phyloP scores from a whole-genome alignment of 2,113 vertebrate genomes.

The Tyrannus savana region DNA sequence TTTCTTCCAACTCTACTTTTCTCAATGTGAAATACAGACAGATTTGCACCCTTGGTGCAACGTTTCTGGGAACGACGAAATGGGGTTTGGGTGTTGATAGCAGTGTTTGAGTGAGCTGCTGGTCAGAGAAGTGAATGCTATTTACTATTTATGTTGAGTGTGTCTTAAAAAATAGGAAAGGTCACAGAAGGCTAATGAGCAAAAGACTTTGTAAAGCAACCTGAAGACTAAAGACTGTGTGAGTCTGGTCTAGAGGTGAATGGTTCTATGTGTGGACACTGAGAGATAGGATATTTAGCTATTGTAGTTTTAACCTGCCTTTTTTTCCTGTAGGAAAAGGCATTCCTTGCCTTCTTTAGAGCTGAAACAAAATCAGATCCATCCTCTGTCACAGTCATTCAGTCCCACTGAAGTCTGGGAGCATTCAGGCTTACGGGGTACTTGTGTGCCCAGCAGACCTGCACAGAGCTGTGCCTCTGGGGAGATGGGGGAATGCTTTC shows the following conservation, averaged over 20 bases:
- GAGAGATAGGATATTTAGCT: neutral
- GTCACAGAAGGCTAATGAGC: slow-evolving; percentile 10
- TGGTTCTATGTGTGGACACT: neutral
- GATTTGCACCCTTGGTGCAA: slow-evolving; percentile 5
- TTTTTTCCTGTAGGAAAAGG: neutral
- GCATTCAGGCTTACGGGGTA: neutral
- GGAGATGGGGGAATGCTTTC: neutral
- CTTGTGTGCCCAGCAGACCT: neutral
- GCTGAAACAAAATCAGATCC: neutral
- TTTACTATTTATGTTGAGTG: slow-evolving; percentile 70
- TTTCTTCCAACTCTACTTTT: neutral
- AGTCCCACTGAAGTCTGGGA: neutral
- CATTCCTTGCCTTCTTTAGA: neutral
- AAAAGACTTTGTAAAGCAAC: neutral
- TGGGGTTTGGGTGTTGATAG: slow-evolving; percentile 55
- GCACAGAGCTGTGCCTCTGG: neutral
- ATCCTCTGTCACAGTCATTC: neutral
- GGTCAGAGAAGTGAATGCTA: slow-evolving; percentile 56
- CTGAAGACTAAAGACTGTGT: neutral
- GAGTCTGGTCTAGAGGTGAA: neutral
- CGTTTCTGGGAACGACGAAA: neutral
- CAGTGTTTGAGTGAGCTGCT: slow-evolving; percentile 66
- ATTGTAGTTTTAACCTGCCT: neutral
- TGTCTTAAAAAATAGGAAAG: slow-evolving; percentile 12
- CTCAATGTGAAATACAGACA: slow-evolving; percentile 52